These are phyloP conservation scores for Spinus olivaceus DNA, from an alignment of 2,797 vertebrate species.

Conservation along the genomic window DNA sequence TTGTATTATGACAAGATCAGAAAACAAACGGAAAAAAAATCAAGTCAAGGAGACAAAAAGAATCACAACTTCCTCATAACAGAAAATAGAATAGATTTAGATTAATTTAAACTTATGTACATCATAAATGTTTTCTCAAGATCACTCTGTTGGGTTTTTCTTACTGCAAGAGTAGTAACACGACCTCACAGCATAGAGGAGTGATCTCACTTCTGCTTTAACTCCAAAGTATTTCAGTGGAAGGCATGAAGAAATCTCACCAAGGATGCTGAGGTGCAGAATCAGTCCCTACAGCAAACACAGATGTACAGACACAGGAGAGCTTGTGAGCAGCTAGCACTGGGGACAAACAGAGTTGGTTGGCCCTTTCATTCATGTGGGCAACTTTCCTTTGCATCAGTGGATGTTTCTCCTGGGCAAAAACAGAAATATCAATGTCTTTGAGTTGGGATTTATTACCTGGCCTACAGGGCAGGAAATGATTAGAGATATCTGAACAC, in stretches of 20 bases:
- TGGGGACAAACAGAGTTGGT: not conserved
- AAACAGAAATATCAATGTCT: not conserved
- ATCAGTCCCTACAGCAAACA: not conserved
- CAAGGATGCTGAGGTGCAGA: not conserved
- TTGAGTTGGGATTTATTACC: not conserved
- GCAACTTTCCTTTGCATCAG: not conserved
- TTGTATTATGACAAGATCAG: not conserved
- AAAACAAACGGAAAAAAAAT: not conserved
- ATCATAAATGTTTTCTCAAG: not conserved
- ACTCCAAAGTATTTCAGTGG: not conserved
- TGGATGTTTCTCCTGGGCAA: not conserved
- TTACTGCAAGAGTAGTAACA: not conserved
- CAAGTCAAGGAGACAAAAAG: not conserved
- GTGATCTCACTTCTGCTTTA: not conserved
- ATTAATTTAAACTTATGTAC: not conserved
- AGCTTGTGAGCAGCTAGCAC: not conserved
- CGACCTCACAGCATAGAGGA: accelerated
- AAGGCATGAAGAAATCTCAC: not conserved
- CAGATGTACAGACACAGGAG: not conserved
- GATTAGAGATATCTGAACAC: not conserved
- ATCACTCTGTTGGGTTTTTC: not conserved
- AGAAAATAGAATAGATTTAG: not conserved
- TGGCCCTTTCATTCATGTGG: not conserved
- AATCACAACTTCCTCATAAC: not conserved
- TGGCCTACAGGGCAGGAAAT: not conserved